A percentile compares a stretch with the other conserved stretches of the same genome.
Evolutionary conservation across 1,140 invertebrate genomes (phyloP).

Genomic region (Cherax destructor): DNA sequence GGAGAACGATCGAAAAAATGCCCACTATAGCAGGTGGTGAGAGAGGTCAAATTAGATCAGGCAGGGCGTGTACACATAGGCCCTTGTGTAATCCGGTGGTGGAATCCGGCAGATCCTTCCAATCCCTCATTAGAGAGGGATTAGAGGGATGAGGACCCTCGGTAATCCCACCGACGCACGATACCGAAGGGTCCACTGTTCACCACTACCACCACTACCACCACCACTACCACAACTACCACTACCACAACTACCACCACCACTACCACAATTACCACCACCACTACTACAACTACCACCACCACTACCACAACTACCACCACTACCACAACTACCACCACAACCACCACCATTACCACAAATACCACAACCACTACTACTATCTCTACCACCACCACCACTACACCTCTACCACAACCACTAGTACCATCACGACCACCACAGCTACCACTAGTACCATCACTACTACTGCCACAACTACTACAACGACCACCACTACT

Average conservation of each 20-base stretch:
- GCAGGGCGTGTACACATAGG: conserved; percentile 57
- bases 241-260: conserved; percentile 7
- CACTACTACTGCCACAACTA: no score
- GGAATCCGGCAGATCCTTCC: conserved; percentile 59
- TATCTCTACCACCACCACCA: background rate
- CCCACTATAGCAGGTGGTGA: conserved; percentile 61
- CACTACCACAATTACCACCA: background rate
- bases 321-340: background rate
- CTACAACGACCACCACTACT: background rate
- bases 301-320: background rate
- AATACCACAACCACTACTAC: background rate
- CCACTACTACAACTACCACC: background rate
- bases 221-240: conserved; percentile 11
- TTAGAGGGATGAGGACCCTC: conserved; percentile 67
- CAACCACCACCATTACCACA: background rate
- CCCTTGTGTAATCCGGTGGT: conserved; percentile 62
- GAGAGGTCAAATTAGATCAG: conserved; percentile 66
- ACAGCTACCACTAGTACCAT: background rate
- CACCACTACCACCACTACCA: background rate
- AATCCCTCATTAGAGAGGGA: conserved; percentile 70
- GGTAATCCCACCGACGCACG: conserved; percentile 64
- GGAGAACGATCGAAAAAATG: conserved; percentile 46
- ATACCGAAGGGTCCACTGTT: conserved; percentile 62
- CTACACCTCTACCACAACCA: background rate
- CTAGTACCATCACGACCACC: background rate